A percentile compares a stretch with the other conserved stretches of the same genome.
phyloP scores from a whole-genome alignment of 2,888 invertebrate species.

The Sarcophaga rosellei region DNA sequence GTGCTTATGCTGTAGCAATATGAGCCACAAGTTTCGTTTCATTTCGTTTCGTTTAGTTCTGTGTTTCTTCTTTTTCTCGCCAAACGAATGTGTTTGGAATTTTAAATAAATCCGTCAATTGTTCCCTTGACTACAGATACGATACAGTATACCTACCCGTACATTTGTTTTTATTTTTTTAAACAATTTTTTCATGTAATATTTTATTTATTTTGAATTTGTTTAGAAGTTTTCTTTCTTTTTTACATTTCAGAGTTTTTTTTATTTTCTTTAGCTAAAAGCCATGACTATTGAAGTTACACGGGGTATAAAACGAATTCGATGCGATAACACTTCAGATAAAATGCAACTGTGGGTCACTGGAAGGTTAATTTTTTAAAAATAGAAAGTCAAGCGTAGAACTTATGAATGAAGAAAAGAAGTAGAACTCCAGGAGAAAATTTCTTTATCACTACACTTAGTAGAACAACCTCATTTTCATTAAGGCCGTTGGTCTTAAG shows the following conservation, averaged over 20 bases:
- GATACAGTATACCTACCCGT: no score
- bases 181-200: slow-evolving; percentile 35
- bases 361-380: no score
- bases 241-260: neutral
- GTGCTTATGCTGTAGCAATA: slow-evolving; percentile 36
- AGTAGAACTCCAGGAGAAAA: no score
- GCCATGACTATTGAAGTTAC: neutral
- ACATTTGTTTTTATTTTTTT: slow-evolving; percentile 1
- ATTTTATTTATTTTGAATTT: slow-evolving; percentile 53
- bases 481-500: no score
- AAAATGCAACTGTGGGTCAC: no score
- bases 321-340: no score
- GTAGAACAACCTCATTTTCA: no score
- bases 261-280: neutral
- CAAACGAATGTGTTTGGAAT: slow-evolving; percentile 71
- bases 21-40: slow-evolving; percentile 15
- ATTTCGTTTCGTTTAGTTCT: slow-evolving; percentile 37
- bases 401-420: no score
- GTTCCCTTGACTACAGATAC: slow-evolving; percentile 24
- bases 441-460: no score
- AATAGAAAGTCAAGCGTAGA: no score
- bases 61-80: slow-evolving; percentile 48
- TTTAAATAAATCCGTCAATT: slow-evolving; percentile 72
- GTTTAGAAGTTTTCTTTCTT: slow-evolving; percentile 16
- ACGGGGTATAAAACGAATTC: no score